A percentile compares a stretch with the other conserved stretches of the same genome.
Conservation (phyloP, 92 coral and sea anemone species). For the Pocillopora grandis region DNA sequence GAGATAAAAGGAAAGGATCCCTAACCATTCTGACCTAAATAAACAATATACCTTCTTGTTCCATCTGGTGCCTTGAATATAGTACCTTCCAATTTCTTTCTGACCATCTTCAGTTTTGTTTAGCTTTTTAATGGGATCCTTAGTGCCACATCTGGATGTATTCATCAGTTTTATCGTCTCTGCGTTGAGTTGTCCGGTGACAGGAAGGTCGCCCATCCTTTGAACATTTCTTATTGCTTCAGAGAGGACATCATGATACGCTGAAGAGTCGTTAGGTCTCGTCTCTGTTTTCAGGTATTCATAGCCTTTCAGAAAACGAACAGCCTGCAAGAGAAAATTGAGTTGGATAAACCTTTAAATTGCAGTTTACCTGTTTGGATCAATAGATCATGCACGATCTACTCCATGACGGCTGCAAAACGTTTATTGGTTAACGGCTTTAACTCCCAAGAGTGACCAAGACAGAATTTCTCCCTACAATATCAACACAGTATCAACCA, state of each 20-base stretch:
- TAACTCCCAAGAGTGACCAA: no score
- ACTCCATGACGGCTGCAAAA: no score
- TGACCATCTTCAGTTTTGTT: not conserved
- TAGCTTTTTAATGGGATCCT: conserved; percentile 32
- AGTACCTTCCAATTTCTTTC: conserved; percentile 6
- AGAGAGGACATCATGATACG: not conserved
- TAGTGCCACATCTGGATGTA: conserved; percentile 37
- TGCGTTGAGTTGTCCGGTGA: conserved; percentile 42
- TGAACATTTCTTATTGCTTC: conserved; percentile 49
- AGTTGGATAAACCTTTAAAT: no score
- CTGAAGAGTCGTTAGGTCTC: not conserved
- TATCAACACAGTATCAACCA: no score
- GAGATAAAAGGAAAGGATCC: not conserved
- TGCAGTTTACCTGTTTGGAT: no score
- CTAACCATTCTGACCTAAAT: not conserved
- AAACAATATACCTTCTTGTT: conserved; percentile 56
- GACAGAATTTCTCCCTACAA: no score
- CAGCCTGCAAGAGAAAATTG: not conserved
- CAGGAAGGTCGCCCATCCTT: conserved; percentile 41
- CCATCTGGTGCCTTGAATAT: conserved; percentile 80
- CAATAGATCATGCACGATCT: no score
- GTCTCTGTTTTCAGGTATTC: not conserved
- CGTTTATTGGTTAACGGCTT: no score
- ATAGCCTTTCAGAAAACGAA: not conserved
- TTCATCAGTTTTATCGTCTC: conserved; percentile 35